Conservation (phyloP, 2,888 invertebrate species). For the Agrypnus murinus region DNA sequence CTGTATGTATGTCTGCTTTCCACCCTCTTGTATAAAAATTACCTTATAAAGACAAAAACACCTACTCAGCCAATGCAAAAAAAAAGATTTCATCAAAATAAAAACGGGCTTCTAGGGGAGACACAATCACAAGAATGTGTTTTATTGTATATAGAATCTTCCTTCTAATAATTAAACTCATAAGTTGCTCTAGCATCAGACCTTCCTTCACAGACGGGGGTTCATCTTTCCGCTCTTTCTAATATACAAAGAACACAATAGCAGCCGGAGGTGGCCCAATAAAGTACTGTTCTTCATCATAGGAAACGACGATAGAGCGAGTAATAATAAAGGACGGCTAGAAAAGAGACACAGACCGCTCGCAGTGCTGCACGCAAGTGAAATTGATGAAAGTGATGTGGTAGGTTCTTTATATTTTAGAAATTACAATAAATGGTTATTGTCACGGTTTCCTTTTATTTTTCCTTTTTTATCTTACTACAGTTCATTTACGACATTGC, state of each 20-base stretch:
- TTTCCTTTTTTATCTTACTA: no score
- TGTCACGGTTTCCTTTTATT: neutral
- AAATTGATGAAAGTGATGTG: constrained; percentile 47
- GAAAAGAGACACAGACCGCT: constrained; percentile 18
- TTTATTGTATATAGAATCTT: neutral
- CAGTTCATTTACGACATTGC: no score
- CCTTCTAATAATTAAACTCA: constrained; percentile 12
- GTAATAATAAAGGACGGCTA: constrained; percentile 28
- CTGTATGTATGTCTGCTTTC: neutral
- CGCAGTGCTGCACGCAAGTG: constrained; percentile 34
- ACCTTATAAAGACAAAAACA: no score
- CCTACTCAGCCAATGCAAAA: no score
- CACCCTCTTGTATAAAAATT: no score
- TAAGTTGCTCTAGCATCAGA: constrained; percentile 1
- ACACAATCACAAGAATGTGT: no score
- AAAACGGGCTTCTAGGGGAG: no score
- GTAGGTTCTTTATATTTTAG: constrained; percentile 33
- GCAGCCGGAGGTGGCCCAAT: constrained; percentile 27
- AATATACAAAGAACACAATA: constrained; percentile 27
- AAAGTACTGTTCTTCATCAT: neutral
- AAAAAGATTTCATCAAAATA: no score
- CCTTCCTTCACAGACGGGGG: constrained; percentile 24
- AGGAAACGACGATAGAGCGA: constrained; percentile 12
- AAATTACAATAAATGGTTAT: constrained; percentile 30
- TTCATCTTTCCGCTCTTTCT: constrained; percentile 25